A percentile compares a stretch with the other conserved stretches of the same genome.
phyloP scores from a whole-genome alignment of 2,888 invertebrate species.

The Pemphredon lugubris region DNA sequence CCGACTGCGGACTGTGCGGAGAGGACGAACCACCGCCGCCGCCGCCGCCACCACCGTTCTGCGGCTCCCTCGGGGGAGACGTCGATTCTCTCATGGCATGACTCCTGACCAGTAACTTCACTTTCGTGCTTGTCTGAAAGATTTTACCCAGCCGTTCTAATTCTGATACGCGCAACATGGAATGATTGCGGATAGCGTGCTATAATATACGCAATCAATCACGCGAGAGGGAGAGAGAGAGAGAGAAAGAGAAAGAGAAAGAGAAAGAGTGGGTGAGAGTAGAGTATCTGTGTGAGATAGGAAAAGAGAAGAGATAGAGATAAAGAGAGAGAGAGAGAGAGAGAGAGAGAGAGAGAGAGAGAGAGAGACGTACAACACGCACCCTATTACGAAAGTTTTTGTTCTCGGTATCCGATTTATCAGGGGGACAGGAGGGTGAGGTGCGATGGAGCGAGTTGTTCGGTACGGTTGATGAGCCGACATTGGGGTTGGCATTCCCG shows the following conservation, averaged over 20 bases:
- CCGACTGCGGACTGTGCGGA: constrained; percentile 71
- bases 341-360: too few relatives aligned
- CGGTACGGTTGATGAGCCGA: constrained; percentile 64
- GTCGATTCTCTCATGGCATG: constrained; percentile 95
- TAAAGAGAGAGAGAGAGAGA: too few relatives aligned
- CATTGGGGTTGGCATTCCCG: constrained; percentile 74
- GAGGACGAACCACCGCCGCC: constrained; percentile 71
- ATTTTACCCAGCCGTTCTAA: neutral
- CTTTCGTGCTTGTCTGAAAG: constrained; percentile 86
- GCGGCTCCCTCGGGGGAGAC: constrained; percentile 82
- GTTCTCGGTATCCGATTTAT: constrained; percentile 73
- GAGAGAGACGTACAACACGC: constrained; percentile 42
- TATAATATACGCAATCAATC: too few relatives aligned
- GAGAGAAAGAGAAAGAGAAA: too few relatives aligned
- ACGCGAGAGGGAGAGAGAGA: too few relatives aligned
- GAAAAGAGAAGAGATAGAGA: too few relatives aligned
- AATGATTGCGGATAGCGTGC: too few relatives aligned
- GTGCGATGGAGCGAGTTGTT: constrained; percentile 63
- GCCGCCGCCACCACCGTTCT: too few relatives aligned
- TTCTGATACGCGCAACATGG: neutral
- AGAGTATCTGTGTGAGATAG: too few relatives aligned
- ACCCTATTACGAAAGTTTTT: constrained; percentile 78
- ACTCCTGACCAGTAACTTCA: constrained; percentile 92
- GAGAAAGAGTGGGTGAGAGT: too few relatives aligned
- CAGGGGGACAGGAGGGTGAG: constrained; percentile 67